Percentiles rank a stretch among this genome's conserved stretches.
Conservation (phyloP, 2,888 invertebrate genomes). For the Corythucha ciliata region DNA sequence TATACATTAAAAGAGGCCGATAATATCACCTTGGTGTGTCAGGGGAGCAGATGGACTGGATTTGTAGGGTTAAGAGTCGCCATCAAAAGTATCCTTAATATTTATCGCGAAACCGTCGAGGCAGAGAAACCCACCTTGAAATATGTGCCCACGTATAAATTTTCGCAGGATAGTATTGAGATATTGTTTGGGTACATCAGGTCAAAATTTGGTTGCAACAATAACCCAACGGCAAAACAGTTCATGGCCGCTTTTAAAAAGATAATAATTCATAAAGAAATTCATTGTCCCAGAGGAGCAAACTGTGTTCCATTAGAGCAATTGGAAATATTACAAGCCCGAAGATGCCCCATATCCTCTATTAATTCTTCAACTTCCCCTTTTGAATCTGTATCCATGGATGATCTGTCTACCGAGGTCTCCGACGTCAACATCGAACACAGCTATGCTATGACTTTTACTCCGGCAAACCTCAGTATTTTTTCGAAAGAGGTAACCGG, state of each 20-base stretch:
- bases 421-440: too few species aligned
- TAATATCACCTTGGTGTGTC: not conserved
- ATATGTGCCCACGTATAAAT: not conserved
- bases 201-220: not conserved
- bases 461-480: too few species aligned
- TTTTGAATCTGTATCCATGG: too few species aligned
- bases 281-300: not conserved
- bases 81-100: not conserved
- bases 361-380: slow-evolving; percentile 1
- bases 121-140: not conserved
- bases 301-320: not conserved
- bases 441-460: too few species aligned
- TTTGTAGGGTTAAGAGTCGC: slow-evolving; percentile 4
- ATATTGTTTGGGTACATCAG: slow-evolving; percentile 4
- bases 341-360: not conserved
- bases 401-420: too few species aligned
- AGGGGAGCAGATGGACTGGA: not conserved
- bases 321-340: not conserved
- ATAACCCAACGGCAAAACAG: not conserved
- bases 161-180: slow-evolving; percentile 2
- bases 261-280: not conserved
- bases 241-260: slow-evolving; percentile 3
- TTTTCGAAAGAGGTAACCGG: too few species aligned
- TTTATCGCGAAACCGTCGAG: not conserved
- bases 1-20: too few species aligned